Evolutionary conservation across 2,113 vertebrate species (phyloP).

Genomic region (Sander lucioperca): DNA sequence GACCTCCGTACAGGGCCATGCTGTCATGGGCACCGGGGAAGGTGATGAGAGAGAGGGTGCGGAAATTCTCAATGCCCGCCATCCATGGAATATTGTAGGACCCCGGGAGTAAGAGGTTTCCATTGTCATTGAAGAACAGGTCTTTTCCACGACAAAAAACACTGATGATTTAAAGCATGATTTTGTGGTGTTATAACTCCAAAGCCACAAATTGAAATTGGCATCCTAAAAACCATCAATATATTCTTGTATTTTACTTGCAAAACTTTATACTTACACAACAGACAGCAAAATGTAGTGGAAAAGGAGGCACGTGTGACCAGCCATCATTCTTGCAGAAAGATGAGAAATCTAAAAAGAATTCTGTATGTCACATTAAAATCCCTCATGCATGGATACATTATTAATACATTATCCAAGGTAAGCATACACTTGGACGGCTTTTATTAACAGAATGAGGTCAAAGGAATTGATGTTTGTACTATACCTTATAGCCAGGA

Average conservation of each 20-base stretch:
- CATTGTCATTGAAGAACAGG: slow-evolving; percentile 56
- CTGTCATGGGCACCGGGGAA: slow-evolving; percentile 86
- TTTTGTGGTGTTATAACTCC: not conserved
- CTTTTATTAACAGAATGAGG: not conserved
- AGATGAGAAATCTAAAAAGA: slow-evolving; percentile 11
- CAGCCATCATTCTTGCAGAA: slow-evolving; percentile 31
- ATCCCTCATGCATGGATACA: not conserved
- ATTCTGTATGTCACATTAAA: not conserved
- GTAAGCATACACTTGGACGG: not conserved
- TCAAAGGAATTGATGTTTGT: not conserved
- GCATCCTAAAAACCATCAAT: rapidly evolving
- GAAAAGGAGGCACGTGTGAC: slow-evolving; percentile 25
- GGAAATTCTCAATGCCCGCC: slow-evolving; percentile 68
- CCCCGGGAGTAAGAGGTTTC: slow-evolving; percentile 45
- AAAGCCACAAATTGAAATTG: not conserved
- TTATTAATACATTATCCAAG: not conserved
- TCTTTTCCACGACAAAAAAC: slow-evolving; percentile 30
- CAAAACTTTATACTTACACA: slow-evolving; percentile 45
- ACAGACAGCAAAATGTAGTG: slow-evolving; percentile 19
- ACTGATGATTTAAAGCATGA: slow-evolving; percentile 24
- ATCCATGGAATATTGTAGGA: slow-evolving; percentile 81
- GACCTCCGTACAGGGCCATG: slow-evolving; percentile 80
- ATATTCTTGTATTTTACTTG: not conserved
- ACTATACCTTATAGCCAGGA: slow-evolving; percentile 30
- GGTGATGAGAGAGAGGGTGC: slow-evolving; percentile 79